A percentile compares a stretch with the other conserved stretches of the same genome.
These are phyloP conservation scores for Loris lydekkerianus DNA, from an alignment of 2,797 vertebrate species.

Conservation along the genomic window DNA sequence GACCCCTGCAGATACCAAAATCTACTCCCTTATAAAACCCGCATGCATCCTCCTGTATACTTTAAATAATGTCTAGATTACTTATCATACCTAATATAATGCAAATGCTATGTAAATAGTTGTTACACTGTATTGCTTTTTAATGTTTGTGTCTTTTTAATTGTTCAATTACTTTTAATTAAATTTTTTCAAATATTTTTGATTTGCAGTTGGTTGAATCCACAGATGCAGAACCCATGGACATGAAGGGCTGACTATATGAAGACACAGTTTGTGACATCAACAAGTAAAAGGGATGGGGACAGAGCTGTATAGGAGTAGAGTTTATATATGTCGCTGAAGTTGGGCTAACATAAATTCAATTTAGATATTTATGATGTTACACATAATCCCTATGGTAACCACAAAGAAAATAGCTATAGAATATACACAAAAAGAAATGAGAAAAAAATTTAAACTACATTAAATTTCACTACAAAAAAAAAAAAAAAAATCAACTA, in stretches of 20 bases:
- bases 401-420: not conserved
- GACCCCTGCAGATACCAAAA: not conserved
- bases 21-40: not conserved
- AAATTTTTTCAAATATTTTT: not conserved
- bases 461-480: not conserved
- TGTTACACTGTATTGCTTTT: not conserved
- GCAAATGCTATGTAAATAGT: not conserved
- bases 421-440: not conserved
- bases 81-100: not conserved
- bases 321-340: not conserved
- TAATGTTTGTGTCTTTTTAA: not conserved
- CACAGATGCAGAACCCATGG: not conserved
- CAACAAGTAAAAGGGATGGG: not conserved
- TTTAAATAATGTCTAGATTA: not conserved
- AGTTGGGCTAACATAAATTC: not conserved
- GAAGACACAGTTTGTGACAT: not conserved
- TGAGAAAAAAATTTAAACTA: not conserved
- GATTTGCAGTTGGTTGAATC: not conserved
- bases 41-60: not conserved
- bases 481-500: not conserved
- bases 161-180: not conserved
- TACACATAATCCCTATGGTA: not conserved
- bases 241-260: not conserved
- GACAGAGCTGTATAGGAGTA: not conserved
- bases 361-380: not conserved